Conservation (phyloP, 2,113 vertebrate species). For the Corvus hawaiiensis region DNA sequence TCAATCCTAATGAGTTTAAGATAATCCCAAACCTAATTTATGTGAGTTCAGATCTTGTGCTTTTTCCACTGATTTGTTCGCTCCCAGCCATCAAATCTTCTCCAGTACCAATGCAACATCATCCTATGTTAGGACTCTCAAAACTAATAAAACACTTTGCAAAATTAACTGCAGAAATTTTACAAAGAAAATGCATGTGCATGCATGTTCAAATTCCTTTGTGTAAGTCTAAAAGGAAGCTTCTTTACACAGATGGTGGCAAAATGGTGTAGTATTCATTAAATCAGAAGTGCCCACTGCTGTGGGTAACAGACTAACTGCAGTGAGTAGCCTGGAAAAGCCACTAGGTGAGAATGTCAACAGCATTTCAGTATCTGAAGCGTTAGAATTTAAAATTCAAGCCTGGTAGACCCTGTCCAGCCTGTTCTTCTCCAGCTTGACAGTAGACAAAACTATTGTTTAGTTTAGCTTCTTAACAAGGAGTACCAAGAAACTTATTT, state of each 20-base stretch:
- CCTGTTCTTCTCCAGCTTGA: not conserved
- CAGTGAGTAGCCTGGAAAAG: not conserved
- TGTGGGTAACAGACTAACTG: not conserved
- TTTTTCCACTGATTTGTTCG: not conserved
- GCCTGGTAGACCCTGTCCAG: not conserved
- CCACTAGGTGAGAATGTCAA: not conserved
- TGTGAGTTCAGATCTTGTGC: not conserved
- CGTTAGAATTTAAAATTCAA: not conserved
- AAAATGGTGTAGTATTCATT: not conserved
- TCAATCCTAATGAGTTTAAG: not conserved
- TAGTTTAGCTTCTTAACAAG: not conserved
- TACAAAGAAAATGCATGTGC: not conserved
- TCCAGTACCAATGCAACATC: not conserved
- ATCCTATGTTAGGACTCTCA: not conserved
- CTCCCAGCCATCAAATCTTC: not conserved
- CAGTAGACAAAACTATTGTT: not conserved
- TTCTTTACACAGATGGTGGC: not conserved
- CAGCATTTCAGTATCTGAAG: not conserved
- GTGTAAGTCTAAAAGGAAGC: not conserved
- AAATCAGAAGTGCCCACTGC: not conserved
- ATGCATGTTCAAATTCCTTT: not conserved
- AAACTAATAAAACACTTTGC: not conserved
- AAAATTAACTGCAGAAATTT: not conserved
- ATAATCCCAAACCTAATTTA: not conserved
- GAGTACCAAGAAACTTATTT: not conserved